Conservation (phyloP, 2,888 invertebrate species). For the Ophion ventricosus region DNA sequence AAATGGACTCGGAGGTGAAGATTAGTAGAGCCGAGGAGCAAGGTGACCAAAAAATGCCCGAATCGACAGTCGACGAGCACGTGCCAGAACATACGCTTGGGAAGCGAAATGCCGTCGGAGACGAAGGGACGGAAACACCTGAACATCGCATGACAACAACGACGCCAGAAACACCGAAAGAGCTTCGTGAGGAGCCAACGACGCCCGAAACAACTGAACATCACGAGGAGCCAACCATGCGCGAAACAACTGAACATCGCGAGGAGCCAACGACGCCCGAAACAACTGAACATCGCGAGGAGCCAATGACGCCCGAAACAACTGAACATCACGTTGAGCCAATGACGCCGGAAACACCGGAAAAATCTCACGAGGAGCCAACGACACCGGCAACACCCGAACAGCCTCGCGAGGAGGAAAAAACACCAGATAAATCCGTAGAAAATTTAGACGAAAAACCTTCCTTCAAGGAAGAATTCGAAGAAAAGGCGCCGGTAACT, state of each 20-base stretch:
- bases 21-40: not conserved
- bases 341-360: not conserved
- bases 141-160: not conserved
- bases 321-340: not conserved
- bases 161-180: not conserved
- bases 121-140: not conserved
- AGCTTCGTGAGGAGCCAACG: not conserved
- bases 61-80: not conserved
- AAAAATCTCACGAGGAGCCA: not conserved
- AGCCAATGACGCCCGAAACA: not conserved
- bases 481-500: not conserved
- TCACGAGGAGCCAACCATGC: not conserved
- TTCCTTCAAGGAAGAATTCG: not conserved
- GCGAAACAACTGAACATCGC: not conserved
- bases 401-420: not conserved
- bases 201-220: not conserved
- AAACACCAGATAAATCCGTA: not conserved
- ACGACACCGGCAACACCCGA: not conserved
- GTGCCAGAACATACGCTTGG: not conserved
- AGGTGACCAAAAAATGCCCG: not conserved
- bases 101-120: not conserved
- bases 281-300: not conserved
- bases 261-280: not conserved
- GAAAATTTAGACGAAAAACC: not conserved
- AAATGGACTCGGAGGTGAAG: not conserved